Base-by-base conservation (phyloP, 2,797 vertebrate genomes). In the Xiphorhynchus erythropygius region DNA sequence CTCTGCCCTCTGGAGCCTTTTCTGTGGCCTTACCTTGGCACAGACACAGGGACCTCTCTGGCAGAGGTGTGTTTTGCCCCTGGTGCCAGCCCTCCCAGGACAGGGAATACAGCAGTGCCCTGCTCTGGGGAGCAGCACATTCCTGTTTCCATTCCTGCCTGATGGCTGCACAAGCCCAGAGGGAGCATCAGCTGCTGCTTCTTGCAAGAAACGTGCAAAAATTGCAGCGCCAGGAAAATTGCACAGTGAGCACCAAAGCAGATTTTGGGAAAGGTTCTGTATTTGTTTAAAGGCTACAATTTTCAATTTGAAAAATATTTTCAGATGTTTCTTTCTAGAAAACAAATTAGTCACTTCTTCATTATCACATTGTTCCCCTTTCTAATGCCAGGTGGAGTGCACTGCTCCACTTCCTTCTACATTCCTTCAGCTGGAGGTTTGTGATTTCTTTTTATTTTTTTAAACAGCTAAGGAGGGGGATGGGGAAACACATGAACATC, bases 111-210 rank as follows among this genome's bases (percentile, higher is more conserved):
- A 57, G 47, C 35, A 37, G 19, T 32, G 44, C 41, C n/a, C 18
- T 19, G n/a, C 44, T 52, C 5, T 64, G 67, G 60, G 42, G 12
- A 83, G 9, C 42, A 4, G 33, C 53, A 28, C 17, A 3, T 49
- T 41, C 68, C 44, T 1, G 0, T 80, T 37, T 50, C 17, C 44
- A 50, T 53, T 70, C 52, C 41, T 1, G 11, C n/a, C 41, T 5
- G 21, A 28, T 12, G 28, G 42, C 64, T 47, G 57, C 1, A 5
- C n/a, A 17, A 67, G 39, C 55, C 50, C 0, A 0, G 28, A 7
- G 6, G 69, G 17, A 73, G 52, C 69, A 37, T 41, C 57, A 13
- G 46, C 33, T 18, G 27, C 47, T 52, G 60, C 73, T 63, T 33
- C 28, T 49, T 27, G 33, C 27, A 13, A 53, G 55, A 65, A 85